These are phyloP conservation scores for Platorchestia sp. DNA, from an alignment of 1,140 invertebrate genomes.

Conservation along the genomic window DNA sequence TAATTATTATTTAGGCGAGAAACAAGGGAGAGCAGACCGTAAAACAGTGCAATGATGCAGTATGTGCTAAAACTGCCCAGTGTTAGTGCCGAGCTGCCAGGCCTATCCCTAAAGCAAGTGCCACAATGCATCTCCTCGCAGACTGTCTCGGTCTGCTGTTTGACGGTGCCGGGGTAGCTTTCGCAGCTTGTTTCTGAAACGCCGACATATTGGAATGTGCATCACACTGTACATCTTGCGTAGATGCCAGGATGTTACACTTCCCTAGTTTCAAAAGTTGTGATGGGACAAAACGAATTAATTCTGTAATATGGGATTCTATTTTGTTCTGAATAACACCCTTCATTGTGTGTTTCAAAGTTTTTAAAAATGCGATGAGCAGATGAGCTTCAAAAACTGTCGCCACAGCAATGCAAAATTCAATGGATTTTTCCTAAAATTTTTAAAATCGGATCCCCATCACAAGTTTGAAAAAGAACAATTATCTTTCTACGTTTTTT, in stretches of 20 bases:
- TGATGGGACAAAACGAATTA: too few species aligned
- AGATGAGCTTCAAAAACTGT: background rate
- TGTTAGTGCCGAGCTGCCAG: background rate
- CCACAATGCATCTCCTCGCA: background rate
- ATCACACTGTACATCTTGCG: background rate
- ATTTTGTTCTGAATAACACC: too few species aligned
- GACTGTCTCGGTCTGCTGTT: background rate
- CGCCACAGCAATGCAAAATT: background rate
- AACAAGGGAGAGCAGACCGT: background rate
- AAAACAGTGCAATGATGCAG: background rate
- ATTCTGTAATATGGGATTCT: too few species aligned
- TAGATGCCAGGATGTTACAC: background rate
- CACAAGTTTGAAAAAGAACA: background rate
- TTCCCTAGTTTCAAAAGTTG: too few species aligned
- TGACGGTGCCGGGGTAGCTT: background rate
- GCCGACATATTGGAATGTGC: background rate
- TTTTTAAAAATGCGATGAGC: background rate
- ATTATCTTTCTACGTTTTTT: background rate
- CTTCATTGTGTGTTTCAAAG: background rate
- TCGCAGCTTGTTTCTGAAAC: background rate
- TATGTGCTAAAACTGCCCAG: background rate
- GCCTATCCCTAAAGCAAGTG: background rate
- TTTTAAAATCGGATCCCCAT: background rate
- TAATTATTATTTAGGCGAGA: background rate
- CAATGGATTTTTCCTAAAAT: background rate